Base-by-base conservation (phyloP, 2,797 vertebrate species). In the Natrix natrix region DNA sequence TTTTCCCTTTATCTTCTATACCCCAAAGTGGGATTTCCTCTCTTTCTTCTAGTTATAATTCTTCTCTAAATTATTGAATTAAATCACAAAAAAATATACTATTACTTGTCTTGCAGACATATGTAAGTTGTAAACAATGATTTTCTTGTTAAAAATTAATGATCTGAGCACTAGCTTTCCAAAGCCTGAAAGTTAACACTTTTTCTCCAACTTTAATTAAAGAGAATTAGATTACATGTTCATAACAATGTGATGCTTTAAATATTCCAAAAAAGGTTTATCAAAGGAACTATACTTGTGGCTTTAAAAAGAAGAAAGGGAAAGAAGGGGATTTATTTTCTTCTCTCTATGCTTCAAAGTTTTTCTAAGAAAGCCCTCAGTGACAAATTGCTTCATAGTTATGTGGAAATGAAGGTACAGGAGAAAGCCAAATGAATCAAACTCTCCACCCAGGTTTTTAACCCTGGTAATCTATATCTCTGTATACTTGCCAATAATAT, bases 371-470 rank as follows among this genome's bases (percentile, higher is more conserved):
- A 89, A 92, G 66, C 43, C 56, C 66, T 89, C 56, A 52, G 69
- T 86, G 24, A 92, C 78, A 87, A 90, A 87, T 66, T 86, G n/a
- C 48, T 86, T 56, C 57, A 89, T 87, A 90, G 90, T 92, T 55
- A 86, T 86, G 56, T 90, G 60, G 88, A 90, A 54, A 92, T 17
- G 52, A 54, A 87, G 16, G 60, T 61, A 89, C 17, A 89, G 69
- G 63, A 13, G 20, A 48, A 83, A 90, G 48, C 88, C 59, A 90
- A 63, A 86, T 7, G 22, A 90, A 60, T 83, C 28, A 86, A 63
- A 87, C 32, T 92, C n/a, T 56, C 74, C 90, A 92, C 28, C 78
- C 74, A 90, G 74, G 92, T 93, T 89, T 83, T 93, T 87, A 87
- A 69, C 54, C 59, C 59, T 87, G 63, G 26, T 87, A 93, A 93